Conservation (phyloP, 2,888 invertebrate species). For the Macropis europaea region DNA sequence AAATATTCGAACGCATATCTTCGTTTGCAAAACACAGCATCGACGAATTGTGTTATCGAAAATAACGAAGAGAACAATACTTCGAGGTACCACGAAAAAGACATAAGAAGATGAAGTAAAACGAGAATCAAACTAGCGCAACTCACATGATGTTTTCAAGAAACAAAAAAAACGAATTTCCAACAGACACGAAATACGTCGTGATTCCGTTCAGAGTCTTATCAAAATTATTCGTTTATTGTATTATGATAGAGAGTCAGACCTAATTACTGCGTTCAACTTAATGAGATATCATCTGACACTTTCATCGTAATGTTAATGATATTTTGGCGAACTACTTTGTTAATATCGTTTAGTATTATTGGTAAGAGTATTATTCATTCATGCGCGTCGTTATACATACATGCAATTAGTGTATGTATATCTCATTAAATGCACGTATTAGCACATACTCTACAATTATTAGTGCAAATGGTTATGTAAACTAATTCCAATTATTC, state of each 20-base stretch:
- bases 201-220: constrained; percentile 7
- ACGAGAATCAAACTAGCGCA: not conserved
- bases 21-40: constrained; percentile 1
- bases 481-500: constrained; percentile 26
- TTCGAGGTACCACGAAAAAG: not conserved
- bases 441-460: constrained; percentile 13
- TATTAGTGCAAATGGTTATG: constrained; percentile 10
- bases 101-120: not conserved
- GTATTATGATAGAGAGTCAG: constrained; percentile 3
- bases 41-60: constrained; percentile 8
- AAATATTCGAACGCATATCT: constrained; percentile 17
- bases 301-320: constrained; percentile 32
- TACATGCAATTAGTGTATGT: not conserved
- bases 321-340: constrained; percentile 31
- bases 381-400: constrained; percentile 7
- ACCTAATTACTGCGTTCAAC: not conserved
- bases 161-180: not conserved
- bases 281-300: not conserved
- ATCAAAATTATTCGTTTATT: constrained; percentile 11
- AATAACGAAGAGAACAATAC: not conserved
- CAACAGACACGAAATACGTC: not conserved
- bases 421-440: constrained; percentile 12
- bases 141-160: not conserved
- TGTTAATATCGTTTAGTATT: constrained; percentile 30
- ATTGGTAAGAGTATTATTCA: not conserved